A percentile compares a stretch with the other conserved stretches of the same genome.
These are phyloP conservation scores for Macheiramphus alcinus DNA, from an alignment of 2,113 vertebrate species.

Conservation along the genomic window DNA sequence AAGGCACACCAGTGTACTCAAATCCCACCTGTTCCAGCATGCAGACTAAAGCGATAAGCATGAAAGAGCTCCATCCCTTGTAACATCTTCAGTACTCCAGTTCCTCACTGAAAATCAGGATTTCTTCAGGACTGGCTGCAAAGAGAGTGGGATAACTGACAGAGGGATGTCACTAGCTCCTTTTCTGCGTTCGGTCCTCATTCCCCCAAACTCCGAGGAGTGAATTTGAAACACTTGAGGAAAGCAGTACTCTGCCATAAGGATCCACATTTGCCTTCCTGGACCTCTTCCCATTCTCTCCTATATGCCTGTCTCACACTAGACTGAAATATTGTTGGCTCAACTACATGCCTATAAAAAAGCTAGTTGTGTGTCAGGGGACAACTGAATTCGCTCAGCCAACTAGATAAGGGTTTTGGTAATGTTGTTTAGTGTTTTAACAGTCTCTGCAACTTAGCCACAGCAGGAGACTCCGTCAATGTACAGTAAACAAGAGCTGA, in stretches of 20 bases:
- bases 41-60: fast-evolving
- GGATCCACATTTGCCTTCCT: not conserved
- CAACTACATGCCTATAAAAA: not conserved
- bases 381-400: conserved; percentile 9
- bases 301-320: fast-evolving
- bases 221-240: not conserved
- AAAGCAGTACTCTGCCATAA: not conserved
- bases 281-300: not conserved
- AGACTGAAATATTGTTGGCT: not conserved
- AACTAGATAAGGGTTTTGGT: not conserved
- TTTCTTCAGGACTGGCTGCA: not conserved
- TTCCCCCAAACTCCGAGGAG: not conserved
- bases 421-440: conserved; percentile 14
- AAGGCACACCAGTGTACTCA: not conserved
- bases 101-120: not conserved
- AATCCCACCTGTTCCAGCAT: not conserved
- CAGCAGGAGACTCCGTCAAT: conserved; percentile 28
- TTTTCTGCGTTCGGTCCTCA: not conserved
- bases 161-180: not conserved
- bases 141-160: not conserved
- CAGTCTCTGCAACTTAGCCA: conserved; percentile 23
- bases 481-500: conserved; percentile 56
- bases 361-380: not conserved
- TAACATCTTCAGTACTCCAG: not conserved
- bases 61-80: not conserved